Base-by-base conservation (phyloP, 2,888 invertebrate species). In the Pegoplata infirma region DNA sequence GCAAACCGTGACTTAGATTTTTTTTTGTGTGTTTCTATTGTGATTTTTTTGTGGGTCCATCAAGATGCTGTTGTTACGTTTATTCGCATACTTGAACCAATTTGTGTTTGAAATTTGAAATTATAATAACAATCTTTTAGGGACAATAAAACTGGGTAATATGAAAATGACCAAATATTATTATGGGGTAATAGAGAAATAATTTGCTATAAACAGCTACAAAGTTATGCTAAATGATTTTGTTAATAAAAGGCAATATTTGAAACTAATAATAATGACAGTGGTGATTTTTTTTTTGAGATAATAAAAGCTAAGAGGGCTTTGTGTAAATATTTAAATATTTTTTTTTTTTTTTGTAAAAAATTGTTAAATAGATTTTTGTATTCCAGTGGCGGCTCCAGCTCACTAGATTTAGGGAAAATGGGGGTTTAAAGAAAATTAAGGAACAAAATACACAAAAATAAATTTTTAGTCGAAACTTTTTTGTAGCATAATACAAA, bases 111-210 rank as follows among this genome's bases (percentile, higher is more conserved):
- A 77, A 66, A 44, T 25, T 12, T 69, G 74, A 77, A 66, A 44
- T 25, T 55, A 28, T 61, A 67, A 69, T 64, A 69, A 64, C 51
- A 73, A 63, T 40, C 67, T 63, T 63, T 44, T 68, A 40, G 66
- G 32, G 49, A 66, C 74, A 75, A 67, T 67, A 68, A 23, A n/a
- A n/a, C n/a, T n/a, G n/a, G n/a, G n/a, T 59, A 32, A 21, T 17
- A 71, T 71, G 56, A 61, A 71, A 71, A 71, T 79, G 74, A 75
- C 79, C 79, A 71, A 71, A 75, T 40, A n/a, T 40, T 51, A 79
- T 75, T 79, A 79, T 51, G 71, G 61, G 66, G 66, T 75, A 66
- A 74, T 75, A 69, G 75, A 75, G 75, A 75, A 75, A 75, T 75
- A 69, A 77, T 72, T 77, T 77, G 76, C 76, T 66, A 67, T 72